phyloP scores from a whole-genome alignment of 1,140 invertebrate genomes.

The Temnothorax curvispinosus region DNA sequence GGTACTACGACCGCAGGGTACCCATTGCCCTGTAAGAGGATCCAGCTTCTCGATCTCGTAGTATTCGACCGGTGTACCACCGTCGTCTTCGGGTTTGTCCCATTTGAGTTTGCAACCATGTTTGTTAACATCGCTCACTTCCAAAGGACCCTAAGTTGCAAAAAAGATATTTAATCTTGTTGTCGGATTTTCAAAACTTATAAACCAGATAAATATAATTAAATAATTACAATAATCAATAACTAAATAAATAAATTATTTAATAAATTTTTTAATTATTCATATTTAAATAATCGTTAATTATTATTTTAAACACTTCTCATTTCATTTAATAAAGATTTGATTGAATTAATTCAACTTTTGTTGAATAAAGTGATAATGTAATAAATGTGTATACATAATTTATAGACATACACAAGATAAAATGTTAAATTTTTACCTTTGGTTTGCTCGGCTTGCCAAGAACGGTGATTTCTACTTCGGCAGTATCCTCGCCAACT shows the following conservation, averaged over 20 bases:
- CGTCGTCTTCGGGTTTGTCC: constrained; percentile 97
- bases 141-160: constrained; percentile 93
- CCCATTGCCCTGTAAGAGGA: constrained; percentile 96
- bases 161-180: background rate
- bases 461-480: constrained; percentile 95
- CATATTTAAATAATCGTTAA: too few species aligned
- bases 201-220: background rate
- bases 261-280: background rate
- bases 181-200: background rate
- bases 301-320: too few species aligned
- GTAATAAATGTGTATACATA: too few species aligned
- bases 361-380: too few species aligned
- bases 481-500: constrained; percentile 97
- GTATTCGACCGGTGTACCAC: constrained; percentile 96
- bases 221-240: constrained; percentile 13
- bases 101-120: constrained; percentile 97
- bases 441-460: constrained; percentile 87
- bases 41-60: constrained; percentile 99
- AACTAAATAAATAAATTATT: background rate
- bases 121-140: constrained; percentile 96
- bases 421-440: constrained; percentile 62
- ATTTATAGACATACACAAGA: background rate
- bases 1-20: constrained; percentile 93
- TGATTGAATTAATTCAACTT: too few species aligned
- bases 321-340: too few species aligned